Conservation (phyloP, 2,797 vertebrate genomes). For the Clarias pachynema region DNA sequence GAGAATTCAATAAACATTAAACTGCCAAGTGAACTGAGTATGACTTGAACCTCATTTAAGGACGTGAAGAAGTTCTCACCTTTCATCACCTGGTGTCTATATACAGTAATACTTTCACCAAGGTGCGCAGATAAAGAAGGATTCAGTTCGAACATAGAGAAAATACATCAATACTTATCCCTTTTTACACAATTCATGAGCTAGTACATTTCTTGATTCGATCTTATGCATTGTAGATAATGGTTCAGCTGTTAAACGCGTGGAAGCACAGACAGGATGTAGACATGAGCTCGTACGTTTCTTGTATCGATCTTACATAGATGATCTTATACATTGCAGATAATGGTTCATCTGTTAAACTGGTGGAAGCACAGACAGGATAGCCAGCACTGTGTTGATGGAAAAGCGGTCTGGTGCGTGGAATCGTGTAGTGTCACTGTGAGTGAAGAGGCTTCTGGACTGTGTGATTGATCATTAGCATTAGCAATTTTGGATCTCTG, state of each 20-base stretch:
- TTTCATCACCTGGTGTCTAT: not conserved
- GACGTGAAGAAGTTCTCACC: not conserved
- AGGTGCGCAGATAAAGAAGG: not conserved
- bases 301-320: too few species aligned
- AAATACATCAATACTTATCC: not conserved
- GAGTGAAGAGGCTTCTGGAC: not conserved
- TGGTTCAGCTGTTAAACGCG: not conserved
- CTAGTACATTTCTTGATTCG: not conserved
- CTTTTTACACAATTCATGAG: not conserved
- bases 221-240: not conserved
- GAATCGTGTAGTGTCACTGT: not conserved
- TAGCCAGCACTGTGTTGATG: conserved; percentile 4
- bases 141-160: not conserved
- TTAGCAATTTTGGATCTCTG: conserved; percentile 9
- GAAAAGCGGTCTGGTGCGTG: not conserved
- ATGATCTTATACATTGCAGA: too few species aligned
- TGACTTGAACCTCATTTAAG: not conserved
- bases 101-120: not conserved
- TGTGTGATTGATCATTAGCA: not conserved
- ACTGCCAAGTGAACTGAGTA: not conserved
- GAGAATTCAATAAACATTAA: not conserved
- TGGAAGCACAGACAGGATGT: not conserved
- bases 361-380: not conserved
- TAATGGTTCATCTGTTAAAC: not conserved
- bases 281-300: not conserved